These are phyloP conservation scores for Drosophila paracracens DNA, from an alignment of 2,888 invertebrate genomes.

Conservation along the genomic window DNA sequence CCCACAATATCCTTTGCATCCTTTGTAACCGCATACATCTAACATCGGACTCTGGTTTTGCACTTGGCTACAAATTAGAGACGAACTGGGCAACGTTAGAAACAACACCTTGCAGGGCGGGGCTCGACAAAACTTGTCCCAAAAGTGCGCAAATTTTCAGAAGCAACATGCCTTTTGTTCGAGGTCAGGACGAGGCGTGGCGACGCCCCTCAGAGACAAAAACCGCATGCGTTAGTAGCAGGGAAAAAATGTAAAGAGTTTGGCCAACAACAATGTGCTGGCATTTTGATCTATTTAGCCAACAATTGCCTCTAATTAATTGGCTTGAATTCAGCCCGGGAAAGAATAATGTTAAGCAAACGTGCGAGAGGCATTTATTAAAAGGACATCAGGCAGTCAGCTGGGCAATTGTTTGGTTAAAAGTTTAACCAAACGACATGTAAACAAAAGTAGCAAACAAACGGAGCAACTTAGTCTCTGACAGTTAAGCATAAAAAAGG, in stretches of 20 bases:
- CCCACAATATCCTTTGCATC: slow-evolving; percentile 7
- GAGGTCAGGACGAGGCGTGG: slow-evolving; percentile 45
- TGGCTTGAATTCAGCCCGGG: slow-evolving; percentile 20
- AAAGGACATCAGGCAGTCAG: background rate
- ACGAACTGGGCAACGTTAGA: slow-evolving; percentile 15
- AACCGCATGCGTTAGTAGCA: slow-evolving; percentile 21
- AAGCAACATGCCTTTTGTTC: slow-evolving; percentile 33
- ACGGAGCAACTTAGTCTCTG: background rate
- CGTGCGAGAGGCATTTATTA: slow-evolving; percentile 13
- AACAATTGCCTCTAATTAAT: slow-evolving; percentile 50
- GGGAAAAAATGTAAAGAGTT: slow-evolving; percentile 22
- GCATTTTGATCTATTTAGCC: slow-evolving; percentile 23
- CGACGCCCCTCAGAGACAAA: slow-evolving; percentile 54
- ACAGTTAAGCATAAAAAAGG: background rate
- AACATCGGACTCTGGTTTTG: slow-evolving; percentile 6
- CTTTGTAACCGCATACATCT: slow-evolving; percentile 52
- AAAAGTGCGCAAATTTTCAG: slow-evolving; percentile 44
- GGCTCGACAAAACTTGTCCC: slow-evolving; percentile 41
- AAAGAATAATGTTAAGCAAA: slow-evolving; percentile 32
- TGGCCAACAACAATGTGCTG: slow-evolving; percentile 19
- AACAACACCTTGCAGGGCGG: slow-evolving; percentile 19
- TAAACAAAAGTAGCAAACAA: background rate
- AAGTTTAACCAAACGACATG: background rate
- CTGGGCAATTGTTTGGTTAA: slow-evolving; percentile 20
- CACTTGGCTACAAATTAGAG: slow-evolving; percentile 51